These are phyloP conservation scores for Oxystoma pomonae DNA, from an alignment of 2,888 invertebrate species.

Conservation along the genomic window DNA sequence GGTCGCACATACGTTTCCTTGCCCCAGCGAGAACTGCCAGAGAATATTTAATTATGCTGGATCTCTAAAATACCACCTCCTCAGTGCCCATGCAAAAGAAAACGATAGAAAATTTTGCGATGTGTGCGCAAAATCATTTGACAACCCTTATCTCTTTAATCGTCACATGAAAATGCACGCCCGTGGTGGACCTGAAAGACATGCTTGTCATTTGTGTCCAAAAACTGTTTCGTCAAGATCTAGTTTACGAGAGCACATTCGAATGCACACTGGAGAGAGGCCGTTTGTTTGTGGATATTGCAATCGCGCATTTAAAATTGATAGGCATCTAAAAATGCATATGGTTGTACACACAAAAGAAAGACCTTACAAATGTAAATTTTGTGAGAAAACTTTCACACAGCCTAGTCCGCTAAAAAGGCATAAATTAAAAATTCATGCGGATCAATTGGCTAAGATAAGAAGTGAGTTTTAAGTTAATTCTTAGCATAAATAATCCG, in stretches of 20 bases:
- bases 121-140: not conserved
- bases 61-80: constrained; percentile 20
- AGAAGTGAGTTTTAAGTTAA: no score
- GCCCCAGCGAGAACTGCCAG: constrained; percentile 16
- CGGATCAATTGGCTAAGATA: constrained; percentile 3
- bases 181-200: constrained; percentile 26
- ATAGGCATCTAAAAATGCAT: constrained; percentile 32
- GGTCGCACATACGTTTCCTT: not conserved
- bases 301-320: constrained; percentile 46
- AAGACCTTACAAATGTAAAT: constrained; percentile 20
- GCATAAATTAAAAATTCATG: constrained; percentile 35
- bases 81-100: not conserved
- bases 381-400: constrained; percentile 22
- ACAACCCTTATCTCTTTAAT: not conserved
- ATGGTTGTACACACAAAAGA: constrained; percentile 22
- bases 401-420: constrained; percentile 20
- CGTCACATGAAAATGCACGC: constrained; percentile 15
- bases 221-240: constrained; percentile 16
- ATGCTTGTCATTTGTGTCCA: constrained; percentile 25
- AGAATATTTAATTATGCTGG: constrained; percentile 22
- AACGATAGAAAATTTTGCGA: not conserved
- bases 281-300: constrained; percentile 37
- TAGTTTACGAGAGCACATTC: constrained; percentile 18
- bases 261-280: constrained; percentile 21
- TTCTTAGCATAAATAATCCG: no score